Evolutionary conservation across 2,888 invertebrate genomes (phyloP).

Genomic region (Pollenia griseotomentosa): DNA sequence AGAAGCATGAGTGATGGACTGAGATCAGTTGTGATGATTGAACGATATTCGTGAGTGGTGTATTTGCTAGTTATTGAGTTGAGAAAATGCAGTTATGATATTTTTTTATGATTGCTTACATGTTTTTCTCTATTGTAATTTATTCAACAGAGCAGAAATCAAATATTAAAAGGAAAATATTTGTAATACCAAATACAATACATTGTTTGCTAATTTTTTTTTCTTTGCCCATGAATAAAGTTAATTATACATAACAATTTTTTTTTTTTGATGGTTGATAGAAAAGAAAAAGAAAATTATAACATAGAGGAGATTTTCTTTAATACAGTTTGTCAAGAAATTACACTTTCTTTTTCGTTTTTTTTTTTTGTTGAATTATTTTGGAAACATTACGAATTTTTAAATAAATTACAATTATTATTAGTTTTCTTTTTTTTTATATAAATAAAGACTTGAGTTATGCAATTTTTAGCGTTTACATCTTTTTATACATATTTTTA

Average conservation of each 20-base stretch:
- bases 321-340: slow-evolving; percentile 13
- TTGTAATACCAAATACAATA: slow-evolving; percentile 48
- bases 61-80: not conserved
- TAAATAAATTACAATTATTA: not conserved
- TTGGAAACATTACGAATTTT: not conserved
- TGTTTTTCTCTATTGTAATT: slow-evolving; percentile 1
- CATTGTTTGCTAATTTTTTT: slow-evolving; percentile 68
- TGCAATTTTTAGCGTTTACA: too few species aligned
- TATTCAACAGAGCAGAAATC: not conserved
- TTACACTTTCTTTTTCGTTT: slow-evolving; percentile 54
- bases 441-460: too few species aligned
- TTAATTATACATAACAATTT: slow-evolving; percentile 5
- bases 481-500: too few species aligned
- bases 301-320: not conserved
- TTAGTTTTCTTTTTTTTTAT: not conserved
- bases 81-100: slow-evolving; percentile 29
- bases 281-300: not conserved
- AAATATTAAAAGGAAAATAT: slow-evolving; percentile 14
- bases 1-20: not conserved
- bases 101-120: slow-evolving; percentile 9
- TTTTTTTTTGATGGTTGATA: not conserved
- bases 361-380: not conserved
- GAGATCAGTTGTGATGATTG: not conserved
- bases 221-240: slow-evolving; percentile 42
- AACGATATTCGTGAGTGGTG: slow-evolving; percentile 22